Evolutionary conservation across 1,140 invertebrate species (phyloP).

Genomic region (Brachionus paranguensis): DNA sequence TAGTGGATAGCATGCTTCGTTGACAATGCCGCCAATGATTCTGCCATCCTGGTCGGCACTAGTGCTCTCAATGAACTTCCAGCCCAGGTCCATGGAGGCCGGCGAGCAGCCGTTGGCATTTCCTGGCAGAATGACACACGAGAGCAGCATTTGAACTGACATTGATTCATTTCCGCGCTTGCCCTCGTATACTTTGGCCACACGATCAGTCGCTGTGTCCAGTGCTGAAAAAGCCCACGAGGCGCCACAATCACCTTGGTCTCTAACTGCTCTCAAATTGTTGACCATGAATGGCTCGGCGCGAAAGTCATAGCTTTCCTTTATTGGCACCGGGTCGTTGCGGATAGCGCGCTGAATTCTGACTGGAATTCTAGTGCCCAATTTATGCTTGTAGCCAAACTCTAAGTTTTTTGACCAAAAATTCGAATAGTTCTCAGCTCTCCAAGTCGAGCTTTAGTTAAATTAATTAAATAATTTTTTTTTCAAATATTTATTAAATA

Average conservation of each 20-base stretch:
- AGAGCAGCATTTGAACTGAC: slow-evolving; percentile 30
- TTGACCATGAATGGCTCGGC: slow-evolving; percentile 65
- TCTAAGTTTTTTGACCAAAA: slow-evolving; percentile 75
- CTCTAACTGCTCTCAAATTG: slow-evolving; percentile 59
- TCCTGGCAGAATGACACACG: slow-evolving; percentile 29
- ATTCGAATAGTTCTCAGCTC: slow-evolving; percentile 69
- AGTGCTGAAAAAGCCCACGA: slow-evolving; percentile 78
- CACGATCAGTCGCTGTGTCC: slow-evolving; percentile 34
- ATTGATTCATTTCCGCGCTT: slow-evolving; percentile 3
- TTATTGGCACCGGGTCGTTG: not conserved
- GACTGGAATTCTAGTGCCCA: slow-evolving; percentile 53
- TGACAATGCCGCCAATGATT: slow-evolving; percentile 59
- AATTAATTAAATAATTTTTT: not conserved
- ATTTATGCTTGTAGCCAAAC: slow-evolving; percentile 69
- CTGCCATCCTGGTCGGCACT: not conserved
- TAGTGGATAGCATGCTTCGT: slow-evolving; percentile 76
- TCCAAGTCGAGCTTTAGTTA: slow-evolving; percentile 61
- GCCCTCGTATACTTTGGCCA: slow-evolving; percentile 7
- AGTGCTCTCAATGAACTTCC: slow-evolving; percentile 34
- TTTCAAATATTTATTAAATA: too few species aligned
- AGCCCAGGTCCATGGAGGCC: slow-evolving; percentile 4
- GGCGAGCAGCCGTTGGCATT: slow-evolving; percentile 32
- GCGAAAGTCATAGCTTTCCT: slow-evolving; percentile 42
- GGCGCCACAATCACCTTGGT: slow-evolving; percentile 82
- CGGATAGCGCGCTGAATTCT: not conserved